Conservation (phyloP, 1,140 invertebrate species). For the Stratiolaelaps scimitus region DNA sequence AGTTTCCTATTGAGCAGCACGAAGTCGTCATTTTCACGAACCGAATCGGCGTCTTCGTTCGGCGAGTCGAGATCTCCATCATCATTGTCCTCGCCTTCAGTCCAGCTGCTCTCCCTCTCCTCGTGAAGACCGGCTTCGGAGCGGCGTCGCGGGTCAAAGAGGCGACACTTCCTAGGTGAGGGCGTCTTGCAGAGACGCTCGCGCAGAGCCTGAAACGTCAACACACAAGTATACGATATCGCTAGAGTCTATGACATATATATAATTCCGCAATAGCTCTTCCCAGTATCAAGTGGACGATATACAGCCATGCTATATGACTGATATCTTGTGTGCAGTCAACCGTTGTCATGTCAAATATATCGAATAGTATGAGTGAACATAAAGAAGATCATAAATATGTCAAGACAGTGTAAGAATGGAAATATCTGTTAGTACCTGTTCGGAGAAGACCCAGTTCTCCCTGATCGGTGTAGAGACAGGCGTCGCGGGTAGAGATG, state of each 20-base stretch:
- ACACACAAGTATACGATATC: no score
- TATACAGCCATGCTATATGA: no score
- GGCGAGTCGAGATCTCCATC: constrained; percentile 9
- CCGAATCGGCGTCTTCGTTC: constrained; percentile 28
- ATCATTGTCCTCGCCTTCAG: constrained; percentile 30
- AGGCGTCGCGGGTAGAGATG: constrained; percentile 39
- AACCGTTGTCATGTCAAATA: no score
- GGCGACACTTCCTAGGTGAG: constrained; percentile 37
- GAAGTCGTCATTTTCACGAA: constrained; percentile 29
- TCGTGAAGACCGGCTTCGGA: constrained; percentile 31
- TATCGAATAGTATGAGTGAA: no score
- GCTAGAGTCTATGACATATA: no score
- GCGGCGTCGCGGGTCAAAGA: constrained; percentile 34
- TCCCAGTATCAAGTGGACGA: no score
- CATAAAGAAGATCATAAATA: no score
- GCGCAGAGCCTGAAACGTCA: constrained; percentile 27
- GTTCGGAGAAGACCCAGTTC: constrained; percentile 37
- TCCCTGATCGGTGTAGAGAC: constrained; percentile 37
- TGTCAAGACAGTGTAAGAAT: no score
- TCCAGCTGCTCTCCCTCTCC: constrained; percentile 18
- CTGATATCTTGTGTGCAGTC: no score
- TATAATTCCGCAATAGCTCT: no score
- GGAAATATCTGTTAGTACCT: constrained; percentile 17
- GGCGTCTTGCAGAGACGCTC: constrained; percentile 38
- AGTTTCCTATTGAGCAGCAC: constrained; percentile 29